Evolutionary conservation across 2,113 vertebrate genomes (phyloP).

Genomic region (Sinocyclocheilus anshuiensis): DNA sequence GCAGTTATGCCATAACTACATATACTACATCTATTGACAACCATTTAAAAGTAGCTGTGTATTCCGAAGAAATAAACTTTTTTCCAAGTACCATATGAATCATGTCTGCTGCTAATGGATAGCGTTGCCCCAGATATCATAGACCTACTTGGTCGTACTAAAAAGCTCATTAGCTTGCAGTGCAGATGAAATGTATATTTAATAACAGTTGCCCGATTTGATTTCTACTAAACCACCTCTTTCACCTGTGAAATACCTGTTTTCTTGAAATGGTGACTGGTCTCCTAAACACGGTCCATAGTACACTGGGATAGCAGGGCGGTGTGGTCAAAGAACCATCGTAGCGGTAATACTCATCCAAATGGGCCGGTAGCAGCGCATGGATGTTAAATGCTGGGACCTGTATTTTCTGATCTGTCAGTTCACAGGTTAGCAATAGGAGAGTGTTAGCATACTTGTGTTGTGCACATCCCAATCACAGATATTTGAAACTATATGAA

Average conservation of each 20-base stretch:
- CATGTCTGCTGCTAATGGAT: background rate
- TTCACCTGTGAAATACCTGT: slow-evolving; percentile 95
- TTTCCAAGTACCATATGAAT: background rate
- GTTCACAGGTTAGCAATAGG: background rate
- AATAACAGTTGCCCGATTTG: background rate
- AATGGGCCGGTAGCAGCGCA: slow-evolving; percentile 79
- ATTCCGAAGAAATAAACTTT: background rate
- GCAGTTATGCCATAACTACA: background rate
- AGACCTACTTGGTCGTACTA: background rate
- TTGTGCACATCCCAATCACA: background rate
- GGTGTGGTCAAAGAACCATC: slow-evolving; percentile 94
- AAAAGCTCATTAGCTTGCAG: too few species aligned
- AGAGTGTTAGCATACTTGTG: background rate
- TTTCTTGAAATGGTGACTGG: slow-evolving; percentile 82
- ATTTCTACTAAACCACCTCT: background rate
- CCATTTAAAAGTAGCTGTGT: background rate
- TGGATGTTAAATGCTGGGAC: slow-evolving; percentile 85
- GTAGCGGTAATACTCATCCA: slow-evolving; percentile 90
- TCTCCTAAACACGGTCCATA: slow-evolving; percentile 91
- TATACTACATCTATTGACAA: background rate
- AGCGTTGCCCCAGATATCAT: background rate
- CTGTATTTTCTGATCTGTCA: slow-evolving; percentile 78
- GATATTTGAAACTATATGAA: background rate
- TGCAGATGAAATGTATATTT: background rate
- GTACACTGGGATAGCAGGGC: slow-evolving; percentile 90